Conservation (phyloP, 2,113 vertebrate genomes). For the Vulpes ferrilata region DNA sequence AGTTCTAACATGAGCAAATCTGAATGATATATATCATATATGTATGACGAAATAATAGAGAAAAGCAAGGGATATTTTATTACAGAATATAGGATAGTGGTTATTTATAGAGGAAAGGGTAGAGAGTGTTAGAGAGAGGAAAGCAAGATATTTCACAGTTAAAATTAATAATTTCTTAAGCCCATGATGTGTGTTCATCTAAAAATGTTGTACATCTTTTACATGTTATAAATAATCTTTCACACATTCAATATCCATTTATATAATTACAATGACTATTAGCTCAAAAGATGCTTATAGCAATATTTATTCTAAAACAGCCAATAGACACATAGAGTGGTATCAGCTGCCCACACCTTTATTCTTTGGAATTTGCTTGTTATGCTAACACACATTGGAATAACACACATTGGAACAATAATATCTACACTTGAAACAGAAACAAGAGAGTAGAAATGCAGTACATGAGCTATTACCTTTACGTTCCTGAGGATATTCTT, state of each 20-base stretch:
- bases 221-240: not conserved
- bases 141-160: not conserved
- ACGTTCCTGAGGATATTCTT: not conserved
- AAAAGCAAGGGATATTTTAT: not conserved
- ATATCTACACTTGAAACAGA: not conserved
- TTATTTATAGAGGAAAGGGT: rapidly evolving
- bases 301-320: not conserved
- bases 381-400: not conserved
- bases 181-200: not conserved
- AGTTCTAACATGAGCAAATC: not conserved
- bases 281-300: not conserved
- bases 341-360: not conserved
- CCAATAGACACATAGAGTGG: not conserved
- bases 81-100: not conserved
- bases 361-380: not conserved
- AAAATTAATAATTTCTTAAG: not conserved
- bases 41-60: not conserved
- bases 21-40: not conserved
- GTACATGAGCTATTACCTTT: not conserved
- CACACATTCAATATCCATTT: not conserved
- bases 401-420: not conserved
- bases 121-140: not conserved
- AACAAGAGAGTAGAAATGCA: not conserved
- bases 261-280: not conserved
- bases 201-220: not conserved